Evolutionary conservation across 1,140 invertebrate genomes (phyloP), one percentile per base, ranked within the genome.

Genomic region (Aphaenogaster floridana): DNA sequence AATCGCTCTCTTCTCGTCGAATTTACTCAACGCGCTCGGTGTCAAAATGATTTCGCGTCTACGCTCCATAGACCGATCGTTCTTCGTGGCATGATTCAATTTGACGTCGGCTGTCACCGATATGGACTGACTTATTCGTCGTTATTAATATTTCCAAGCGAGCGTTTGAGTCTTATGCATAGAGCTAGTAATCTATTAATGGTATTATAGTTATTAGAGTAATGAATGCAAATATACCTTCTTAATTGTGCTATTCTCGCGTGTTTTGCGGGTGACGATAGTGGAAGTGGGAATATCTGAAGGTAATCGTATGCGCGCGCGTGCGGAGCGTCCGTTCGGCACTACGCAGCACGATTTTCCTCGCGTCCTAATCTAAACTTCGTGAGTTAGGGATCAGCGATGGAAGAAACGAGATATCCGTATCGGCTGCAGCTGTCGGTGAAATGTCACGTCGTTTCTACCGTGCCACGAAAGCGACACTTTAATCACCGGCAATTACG

Each of bases 401-500:
- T 52, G 63, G 48, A 84, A 87, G 87, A 64, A 86, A 80, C 57
- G 63, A 83, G 71, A 87, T 89, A 80, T 86, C 45, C 59, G 72
- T 91, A 86, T 89, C 88, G 84, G 69, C 76, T 79, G 90, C 90
- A 89, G 88, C 90, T 91, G 88, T 71, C 63, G 59, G 21, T 85
- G 78, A 86, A 88, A 90, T 84, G 79, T 90, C 74, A 86, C 83
- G 74, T 86, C 48, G 83, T 85, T 64, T 52, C 68, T 71, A 45
- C 34, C 87, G 81, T 21, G 72, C 74, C 86, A 64, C 80, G 90
- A 85, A 91, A 93, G 89, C 87, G 86, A 93, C 90, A 86, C 90
- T 91, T 93, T 92, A 93, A 92, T 93, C 92, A 88, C 72, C 72
- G 87, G 74, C 86, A 92, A 94, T 93, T 92, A 85, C 92, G 86